Evolutionary conservation across 2,888 invertebrate genomes (phyloP), one percentile per base, ranked within the genome.

Genomic region (Perizoma affinitatum): DNA sequence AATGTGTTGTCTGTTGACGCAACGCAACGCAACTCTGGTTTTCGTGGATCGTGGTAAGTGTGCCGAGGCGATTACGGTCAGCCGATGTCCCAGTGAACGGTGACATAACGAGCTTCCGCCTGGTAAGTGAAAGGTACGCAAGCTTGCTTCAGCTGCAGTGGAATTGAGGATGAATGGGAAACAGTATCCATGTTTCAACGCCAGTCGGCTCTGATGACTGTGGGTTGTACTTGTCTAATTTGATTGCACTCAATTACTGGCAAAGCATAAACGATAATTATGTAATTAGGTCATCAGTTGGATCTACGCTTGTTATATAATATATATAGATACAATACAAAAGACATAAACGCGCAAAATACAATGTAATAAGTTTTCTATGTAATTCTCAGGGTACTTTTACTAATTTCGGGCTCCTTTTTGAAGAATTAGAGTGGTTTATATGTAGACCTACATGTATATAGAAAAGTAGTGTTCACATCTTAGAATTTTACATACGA

Each of bases 101-200:
- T 91, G 90, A 90, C 87, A 88, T 90, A 91, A 91, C 84, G 54
- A 80, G 88, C 89, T 90, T 90, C 89, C 90, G 88, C 88, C 82
- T 84, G 76, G 79, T 54, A 74, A 80, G 83, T 84, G 84, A 84
- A 84, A 84, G 84, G 83, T 75, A 72, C 74, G 63, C 76, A 78
- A 78, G 68, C 70, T 63, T 64, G 66, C 68, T 62, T 63, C 64
- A 65, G 66, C 64, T 57, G 50, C 9, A 56, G 34, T 10, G 5
- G 10, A 40, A 4, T 42, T 4, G 10, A 42, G n/a, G 42, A n/a
- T 42, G 10, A 42, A 5, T n/a, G 42, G 9, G n/a, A 10, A 42
- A 42, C n/a, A 42, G 3, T 42, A 42, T 42, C 9, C 42, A 42
- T 42, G n/a, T 8, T n/a, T 42, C 42, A 42, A 6, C 3, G 42